These are phyloP conservation scores for Diplazon laetatorius DNA, from an alignment of 2,888 invertebrate species.

Conservation along the genomic window DNA sequence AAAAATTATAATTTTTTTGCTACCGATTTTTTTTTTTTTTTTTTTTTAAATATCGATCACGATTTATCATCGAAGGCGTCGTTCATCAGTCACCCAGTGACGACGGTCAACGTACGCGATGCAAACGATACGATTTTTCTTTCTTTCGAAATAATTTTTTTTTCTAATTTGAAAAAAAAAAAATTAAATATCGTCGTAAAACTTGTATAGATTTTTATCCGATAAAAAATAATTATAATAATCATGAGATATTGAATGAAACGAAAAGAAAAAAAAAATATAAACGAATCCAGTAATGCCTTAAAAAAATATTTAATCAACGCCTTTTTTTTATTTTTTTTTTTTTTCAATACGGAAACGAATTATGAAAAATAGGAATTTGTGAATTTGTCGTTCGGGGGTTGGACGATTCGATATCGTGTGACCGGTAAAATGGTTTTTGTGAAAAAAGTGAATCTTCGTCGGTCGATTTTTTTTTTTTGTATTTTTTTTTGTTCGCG, in stretches of 20 bases:
- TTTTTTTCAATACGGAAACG: conserved; percentile 7
- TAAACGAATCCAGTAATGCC: conserved; percentile 51
- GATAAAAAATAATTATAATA: too few species aligned
- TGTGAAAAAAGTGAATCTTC: neutral
- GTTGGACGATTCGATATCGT: too few species aligned
- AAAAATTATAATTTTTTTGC: conserved; percentile 34
- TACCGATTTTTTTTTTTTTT: conserved; percentile 16
- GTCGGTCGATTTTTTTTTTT: too few species aligned
- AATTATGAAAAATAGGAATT: neutral
- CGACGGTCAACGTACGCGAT: neutral
- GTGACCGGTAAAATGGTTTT: too few species aligned
- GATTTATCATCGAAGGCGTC: conserved; percentile 15
- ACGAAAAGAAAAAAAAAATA: neutral
- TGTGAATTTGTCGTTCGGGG: too few species aligned
- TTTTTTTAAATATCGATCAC: conserved; percentile 22
- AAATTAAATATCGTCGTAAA: conserved; percentile 28
- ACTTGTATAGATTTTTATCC: conserved; percentile 22
- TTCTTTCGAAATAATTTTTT: neutral
- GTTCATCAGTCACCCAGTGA: neutral
- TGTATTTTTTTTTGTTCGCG: conserved; percentile 12
- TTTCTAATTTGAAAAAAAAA: too few species aligned
- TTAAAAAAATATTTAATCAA: conserved; percentile 38
- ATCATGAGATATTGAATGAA: neutral
- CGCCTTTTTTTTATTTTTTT: too few species aligned
- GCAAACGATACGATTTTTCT: too few species aligned